Conservation (phyloP, 2,113 vertebrate genomes). For the Pontoporia blainvillei region DNA sequence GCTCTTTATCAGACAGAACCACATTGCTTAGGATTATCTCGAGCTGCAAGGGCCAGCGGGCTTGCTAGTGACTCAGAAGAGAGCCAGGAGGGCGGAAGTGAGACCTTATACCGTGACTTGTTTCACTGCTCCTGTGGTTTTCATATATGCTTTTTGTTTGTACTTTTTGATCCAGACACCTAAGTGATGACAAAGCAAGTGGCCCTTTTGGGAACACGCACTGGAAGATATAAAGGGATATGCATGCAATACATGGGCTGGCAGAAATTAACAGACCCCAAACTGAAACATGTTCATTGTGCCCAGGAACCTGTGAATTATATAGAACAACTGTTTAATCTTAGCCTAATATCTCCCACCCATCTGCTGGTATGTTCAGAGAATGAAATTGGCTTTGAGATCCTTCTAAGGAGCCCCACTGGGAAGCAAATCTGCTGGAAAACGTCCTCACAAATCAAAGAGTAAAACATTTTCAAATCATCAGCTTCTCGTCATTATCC, state of each 20-base stretch:
- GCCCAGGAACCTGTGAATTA: not conserved
- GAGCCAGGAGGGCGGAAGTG: not conserved
- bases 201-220: not conserved
- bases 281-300: not conserved
- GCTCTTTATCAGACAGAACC: conserved; percentile 36
- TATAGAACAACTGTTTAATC: not conserved
- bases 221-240: not conserved
- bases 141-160: not conserved
- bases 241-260: not conserved
- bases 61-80: not conserved
- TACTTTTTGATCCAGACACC: not conserved
- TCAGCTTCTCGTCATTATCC: not conserved
- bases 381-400: not conserved
- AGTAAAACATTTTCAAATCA: not conserved
- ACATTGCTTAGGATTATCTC: conserved; percentile 24
- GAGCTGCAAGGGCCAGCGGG: not conserved
- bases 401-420: not conserved
- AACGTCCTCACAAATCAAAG: not conserved
- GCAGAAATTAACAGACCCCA: not conserved
- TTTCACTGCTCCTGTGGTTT: not conserved
- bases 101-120: not conserved
- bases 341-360: not conserved
- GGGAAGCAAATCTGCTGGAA: not conserved
- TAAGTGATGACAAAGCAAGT: not conserved
- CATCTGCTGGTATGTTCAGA: not conserved